Percentiles rank a stretch among this genome's conserved stretches.
These are phyloP conservation scores for Neopelma chrysocephalum DNA, from an alignment of 2,797 vertebrate species.

Conservation along the genomic window DNA sequence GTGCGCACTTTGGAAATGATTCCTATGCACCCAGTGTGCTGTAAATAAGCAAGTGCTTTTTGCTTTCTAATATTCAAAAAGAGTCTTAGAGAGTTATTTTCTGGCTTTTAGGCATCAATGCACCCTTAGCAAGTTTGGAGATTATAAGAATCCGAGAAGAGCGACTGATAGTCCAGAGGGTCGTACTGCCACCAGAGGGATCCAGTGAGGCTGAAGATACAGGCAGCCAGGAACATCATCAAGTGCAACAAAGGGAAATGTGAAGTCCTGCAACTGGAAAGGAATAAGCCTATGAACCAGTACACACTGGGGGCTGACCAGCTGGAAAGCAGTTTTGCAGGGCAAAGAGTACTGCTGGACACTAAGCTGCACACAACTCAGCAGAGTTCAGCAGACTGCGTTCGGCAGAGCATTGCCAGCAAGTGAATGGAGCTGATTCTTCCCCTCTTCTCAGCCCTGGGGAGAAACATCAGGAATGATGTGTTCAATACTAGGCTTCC, in stretches of 20 bases:
- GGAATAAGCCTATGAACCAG: not conserved
- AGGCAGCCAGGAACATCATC: not conserved
- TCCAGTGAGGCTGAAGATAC: not conserved
- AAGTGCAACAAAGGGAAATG: not conserved
- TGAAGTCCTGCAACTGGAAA: not conserved
- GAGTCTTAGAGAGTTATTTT: too few relatives aligned
- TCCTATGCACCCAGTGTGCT: too few relatives aligned
- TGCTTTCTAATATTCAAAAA: too few relatives aligned
- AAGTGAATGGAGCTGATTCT: not conserved
- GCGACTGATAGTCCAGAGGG: not conserved
- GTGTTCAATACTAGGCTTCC: not conserved
- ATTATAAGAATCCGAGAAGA: not conserved
- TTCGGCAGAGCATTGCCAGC: not conserved
- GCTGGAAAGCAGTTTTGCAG: not conserved
- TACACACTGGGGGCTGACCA: not conserved
- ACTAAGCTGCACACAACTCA: not conserved
- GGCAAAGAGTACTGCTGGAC: not conserved
- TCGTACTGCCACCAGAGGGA: not conserved
- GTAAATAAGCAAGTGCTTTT: too few relatives aligned
- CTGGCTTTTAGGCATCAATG: too few relatives aligned
- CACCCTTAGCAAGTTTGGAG: not conserved
- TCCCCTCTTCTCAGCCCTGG: not conserved
- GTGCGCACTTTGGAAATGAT: too few relatives aligned
- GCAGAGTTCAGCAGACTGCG: not conserved
- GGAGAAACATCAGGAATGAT: not conserved